phyloP scores from a whole-genome alignment of 2,113 vertebrate species.

The Ceratotherium simum region DNA sequence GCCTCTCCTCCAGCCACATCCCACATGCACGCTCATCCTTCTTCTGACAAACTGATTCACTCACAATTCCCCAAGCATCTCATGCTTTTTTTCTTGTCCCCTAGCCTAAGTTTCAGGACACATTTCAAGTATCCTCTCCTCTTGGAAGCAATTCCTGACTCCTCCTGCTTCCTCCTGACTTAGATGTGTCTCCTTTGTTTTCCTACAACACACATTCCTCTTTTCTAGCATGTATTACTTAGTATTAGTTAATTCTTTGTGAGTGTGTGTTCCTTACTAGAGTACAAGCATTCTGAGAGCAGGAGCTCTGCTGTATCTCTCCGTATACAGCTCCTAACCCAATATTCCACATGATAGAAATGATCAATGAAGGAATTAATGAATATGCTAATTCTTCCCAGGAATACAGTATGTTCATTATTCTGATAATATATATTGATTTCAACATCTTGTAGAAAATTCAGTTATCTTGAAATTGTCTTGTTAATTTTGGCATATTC shows the following conservation, averaged over 20 bases:
- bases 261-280: background rate
- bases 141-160: background rate
- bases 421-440: background rate
- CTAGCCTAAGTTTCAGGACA: background rate
- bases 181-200: background rate
- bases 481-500: background rate
- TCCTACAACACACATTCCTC: background rate
- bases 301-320: background rate
- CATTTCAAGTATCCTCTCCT: background rate
- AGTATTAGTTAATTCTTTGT: background rate
- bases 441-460: background rate
- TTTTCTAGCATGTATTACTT: background rate
- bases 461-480: background rate
- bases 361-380: background rate
- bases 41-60: background rate
- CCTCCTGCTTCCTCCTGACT: background rate
- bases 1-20: rapidly evolving
- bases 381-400: background rate
- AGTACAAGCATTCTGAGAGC: background rate
- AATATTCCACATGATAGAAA: background rate
- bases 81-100: background rate
- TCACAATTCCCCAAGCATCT: background rate
- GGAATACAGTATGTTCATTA: background rate
- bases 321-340: background rate
- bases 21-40: rapidly evolving